These are phyloP conservation scores for Lagodon rhomboides DNA, from an alignment of 2,797 vertebrate species.

Conservation along the genomic window DNA sequence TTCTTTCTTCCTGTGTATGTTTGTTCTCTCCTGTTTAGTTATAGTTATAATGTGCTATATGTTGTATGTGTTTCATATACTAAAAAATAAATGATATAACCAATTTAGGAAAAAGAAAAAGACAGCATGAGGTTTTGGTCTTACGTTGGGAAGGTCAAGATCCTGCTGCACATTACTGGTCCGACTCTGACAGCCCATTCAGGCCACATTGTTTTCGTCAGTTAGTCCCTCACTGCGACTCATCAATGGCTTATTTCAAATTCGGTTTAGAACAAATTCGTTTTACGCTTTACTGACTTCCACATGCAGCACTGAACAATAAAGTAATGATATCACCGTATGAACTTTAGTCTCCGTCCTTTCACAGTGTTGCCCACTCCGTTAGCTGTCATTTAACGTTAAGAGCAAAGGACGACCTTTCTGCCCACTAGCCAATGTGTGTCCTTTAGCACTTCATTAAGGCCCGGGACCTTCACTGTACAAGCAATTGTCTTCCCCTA, in stretches of 20 bases:
- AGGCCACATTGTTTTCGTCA: conserved; percentile 53
- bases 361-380: conserved; percentile 64
- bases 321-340: conserved; percentile 73
- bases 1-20: neutral
- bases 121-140: neutral
- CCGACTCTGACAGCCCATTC: conserved; percentile 38
- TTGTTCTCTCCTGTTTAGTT: neutral
- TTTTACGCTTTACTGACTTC: conserved; percentile 68
- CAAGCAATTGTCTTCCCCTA: conserved; percentile 77
- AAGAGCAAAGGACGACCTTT: conserved; percentile 66
- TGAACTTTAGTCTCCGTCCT: conserved; percentile 66
- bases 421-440: conserved; percentile 67
- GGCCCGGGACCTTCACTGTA: conserved; percentile 66
- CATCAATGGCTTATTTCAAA: conserved; percentile 53
- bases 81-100: neutral
- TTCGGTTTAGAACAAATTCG: conserved; percentile 50
- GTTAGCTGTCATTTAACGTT: conserved; percentile 80
- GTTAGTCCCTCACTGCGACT: conserved; percentile 70
- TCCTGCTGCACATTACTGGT: conserved; percentile 15
- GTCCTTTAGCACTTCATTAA: conserved; percentile 81
- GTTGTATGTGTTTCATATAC: neutral
- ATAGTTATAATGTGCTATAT: neutral
- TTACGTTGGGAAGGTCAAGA: conserved; percentile 20
- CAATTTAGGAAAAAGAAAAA: neutral
- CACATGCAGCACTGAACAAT: conserved; percentile 62